Base-by-base conservation (phyloP, 2,113 vertebrate species). In the Amblyopsis rosae region DNA sequence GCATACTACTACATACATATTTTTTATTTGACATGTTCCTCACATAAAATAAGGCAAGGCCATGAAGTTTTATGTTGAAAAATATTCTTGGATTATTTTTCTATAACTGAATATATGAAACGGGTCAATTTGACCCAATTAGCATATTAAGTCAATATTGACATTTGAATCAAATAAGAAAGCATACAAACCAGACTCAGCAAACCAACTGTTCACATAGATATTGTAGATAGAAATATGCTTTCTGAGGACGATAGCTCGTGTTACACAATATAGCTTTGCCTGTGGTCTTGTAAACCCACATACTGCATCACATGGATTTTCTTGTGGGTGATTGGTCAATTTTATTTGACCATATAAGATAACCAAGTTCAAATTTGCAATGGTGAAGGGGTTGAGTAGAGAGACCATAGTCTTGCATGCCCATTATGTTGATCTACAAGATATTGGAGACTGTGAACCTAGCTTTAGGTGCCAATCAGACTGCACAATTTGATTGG, bases 121-220 rank as follows among this genome's bases (percentile, higher is more conserved):
- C 26, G 26, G 26, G 26, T 26, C 26, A 26, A 26, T 26, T 26
- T 26, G 26, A 26, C 26, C 26, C 26, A 26, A 2, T 26, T 1
- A 26, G 26, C 26, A 26, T 51, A 86, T 82, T 69, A 83, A 78
- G 55, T 83, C 62, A 12, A 61, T 60, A 62, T 49, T 77, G 77
- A 64, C 19, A 35, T 54, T 86, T 81, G 62, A 73, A 84, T 82
- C 66, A 74, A 81, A 77, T 71, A 80, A 74, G 75, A 67, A 68
- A 55, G 65, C 63, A 57, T 72, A 79, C 60, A 9, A 73, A 84
- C 83, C 77, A 16, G 83, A 59, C 62, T 81, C 76, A 50, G 66
- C 57, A 59, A 54, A 64, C 62, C 65, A 63, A 68, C 76, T 72
- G 75, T 73, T 82, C 66, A 50, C 26, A 69, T 57, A 71, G 13